A percentile compares a stretch with the other conserved stretches of the same genome.
Conservation (phyloP, 2,113 vertebrate genomes). For the Ameiurus melas region DNA sequence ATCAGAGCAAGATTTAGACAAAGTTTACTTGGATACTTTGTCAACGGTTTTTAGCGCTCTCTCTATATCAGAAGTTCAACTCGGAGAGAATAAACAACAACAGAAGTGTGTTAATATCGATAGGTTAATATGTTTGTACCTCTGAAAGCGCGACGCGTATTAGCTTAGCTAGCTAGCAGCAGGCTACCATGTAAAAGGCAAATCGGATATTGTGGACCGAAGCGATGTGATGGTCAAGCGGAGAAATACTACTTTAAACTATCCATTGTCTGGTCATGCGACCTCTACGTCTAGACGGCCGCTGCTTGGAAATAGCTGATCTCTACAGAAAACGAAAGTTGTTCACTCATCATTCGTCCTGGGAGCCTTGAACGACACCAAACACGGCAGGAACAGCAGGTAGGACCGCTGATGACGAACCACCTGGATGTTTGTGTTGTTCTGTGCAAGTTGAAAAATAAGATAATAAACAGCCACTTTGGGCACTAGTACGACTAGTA, state of each 20-base stretch:
- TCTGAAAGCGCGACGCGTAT: neutral
- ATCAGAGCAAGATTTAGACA: constrained; percentile 36
- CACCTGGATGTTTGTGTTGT: neutral
- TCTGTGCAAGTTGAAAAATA: neutral
- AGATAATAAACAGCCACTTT: neutral
- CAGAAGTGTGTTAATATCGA: no score
- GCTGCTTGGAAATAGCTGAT: constrained; percentile 11
- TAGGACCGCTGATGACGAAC: constrained; percentile 21
- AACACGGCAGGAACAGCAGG: constrained; percentile 16
- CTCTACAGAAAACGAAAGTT: constrained; percentile 3
- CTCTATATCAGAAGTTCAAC: neutral
- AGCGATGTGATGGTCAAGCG: neutral
- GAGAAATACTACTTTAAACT: neutral
- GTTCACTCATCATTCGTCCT: constrained; percentile 18
- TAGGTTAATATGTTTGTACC: neutral
- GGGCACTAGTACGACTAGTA: neutral
- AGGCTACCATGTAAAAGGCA: constrained; percentile 3
- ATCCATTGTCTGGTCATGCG: constrained; percentile 20
- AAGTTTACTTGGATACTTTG: constrained; percentile 26
- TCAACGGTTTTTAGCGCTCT: neutral
- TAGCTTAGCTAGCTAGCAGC: constrained; percentile 31
- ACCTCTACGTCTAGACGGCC: neutral
- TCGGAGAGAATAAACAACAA: neutral
- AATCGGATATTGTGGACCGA: neutral
- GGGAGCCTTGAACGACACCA: constrained; percentile 20